Conservation (phyloP, 2,888 invertebrate genomes). For the Drosophila mulleri region DNA sequence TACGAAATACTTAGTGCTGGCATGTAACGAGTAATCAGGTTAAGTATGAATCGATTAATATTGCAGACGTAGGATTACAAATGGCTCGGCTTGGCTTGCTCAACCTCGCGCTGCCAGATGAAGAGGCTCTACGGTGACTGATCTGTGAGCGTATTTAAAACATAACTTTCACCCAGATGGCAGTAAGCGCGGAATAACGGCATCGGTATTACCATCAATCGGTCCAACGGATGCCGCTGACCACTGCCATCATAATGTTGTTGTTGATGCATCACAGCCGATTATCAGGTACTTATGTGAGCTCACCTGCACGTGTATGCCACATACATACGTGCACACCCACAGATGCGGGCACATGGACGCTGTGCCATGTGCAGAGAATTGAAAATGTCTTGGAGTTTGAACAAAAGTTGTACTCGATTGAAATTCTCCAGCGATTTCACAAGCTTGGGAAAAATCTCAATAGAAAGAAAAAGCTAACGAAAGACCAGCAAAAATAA, state of each 20-base stretch:
- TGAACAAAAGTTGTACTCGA: constrained; percentile 38
- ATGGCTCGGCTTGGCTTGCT: neutral
- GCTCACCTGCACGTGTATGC: constrained; percentile 42
- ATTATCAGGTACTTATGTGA: constrained; percentile 47
- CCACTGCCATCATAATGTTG: constrained; percentile 35
- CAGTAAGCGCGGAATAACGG: constrained; percentile 48
- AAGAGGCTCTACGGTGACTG: constrained; percentile 7
- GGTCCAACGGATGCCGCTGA: constrained; percentile 52
- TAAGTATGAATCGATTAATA: constrained; percentile 9
- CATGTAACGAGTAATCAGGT: neutral
- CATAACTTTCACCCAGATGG: constrained; percentile 68
- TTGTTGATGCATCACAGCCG: constrained; percentile 19
- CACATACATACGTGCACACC: neutral
- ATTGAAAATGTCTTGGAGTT: constrained; percentile 43
- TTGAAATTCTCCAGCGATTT: constrained; percentile 54
- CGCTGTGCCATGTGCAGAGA: constrained; percentile 32
- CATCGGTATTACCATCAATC: constrained; percentile 65
- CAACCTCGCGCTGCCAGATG: neutral
- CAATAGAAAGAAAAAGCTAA: constrained; percentile 65
- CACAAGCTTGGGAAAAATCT: constrained; percentile 68
- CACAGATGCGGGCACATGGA: neutral
- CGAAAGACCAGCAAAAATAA: constrained; percentile 27
- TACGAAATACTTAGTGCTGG: neutral
- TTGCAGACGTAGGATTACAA: constrained; percentile 7
- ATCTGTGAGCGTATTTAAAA: constrained; percentile 37